These are phyloP conservation scores for Pollachius pollachius DNA, from an alignment of 2,113 vertebrate species.

Conservation along the genomic window DNA sequence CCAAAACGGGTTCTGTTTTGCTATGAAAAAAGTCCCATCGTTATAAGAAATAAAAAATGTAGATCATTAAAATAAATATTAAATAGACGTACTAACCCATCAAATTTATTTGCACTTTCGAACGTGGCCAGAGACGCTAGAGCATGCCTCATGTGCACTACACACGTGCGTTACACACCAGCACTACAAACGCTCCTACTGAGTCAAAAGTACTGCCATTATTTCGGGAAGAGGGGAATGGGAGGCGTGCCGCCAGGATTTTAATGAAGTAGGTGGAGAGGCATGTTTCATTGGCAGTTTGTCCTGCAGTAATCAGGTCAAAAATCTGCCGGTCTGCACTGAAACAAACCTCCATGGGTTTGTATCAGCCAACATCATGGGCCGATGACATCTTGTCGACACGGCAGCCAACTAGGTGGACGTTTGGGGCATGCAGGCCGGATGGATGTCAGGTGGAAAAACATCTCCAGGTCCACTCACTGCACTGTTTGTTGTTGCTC, in stretches of 20 bases:
- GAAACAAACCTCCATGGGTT: no score
- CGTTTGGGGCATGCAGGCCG: no score
- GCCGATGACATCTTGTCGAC: no score
- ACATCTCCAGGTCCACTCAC: no score
- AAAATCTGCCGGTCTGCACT: constrained; percentile 18
- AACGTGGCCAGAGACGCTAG: neutral
- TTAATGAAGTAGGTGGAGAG: constrained; percentile 34
- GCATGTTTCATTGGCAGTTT: constrained; percentile 18
- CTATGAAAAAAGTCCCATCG: no score
- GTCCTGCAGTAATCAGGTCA: constrained; percentile 29
- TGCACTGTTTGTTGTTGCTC: no score
- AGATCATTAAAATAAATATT: neutral
- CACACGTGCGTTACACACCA: constrained; percentile 3
- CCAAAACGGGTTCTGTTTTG: neutral
- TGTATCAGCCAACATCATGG: no score
- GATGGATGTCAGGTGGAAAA: no score
- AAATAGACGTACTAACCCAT: neutral
- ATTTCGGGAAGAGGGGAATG: constrained; percentile 20
- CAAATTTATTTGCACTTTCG: neutral
- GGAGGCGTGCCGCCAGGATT: constrained; percentile 28
- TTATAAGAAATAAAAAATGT: no score
- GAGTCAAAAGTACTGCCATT: neutral
- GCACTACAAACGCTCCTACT: neutral
- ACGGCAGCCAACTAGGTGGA: no score
- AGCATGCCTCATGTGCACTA: neutral